A percentile compares a stretch with the other conserved stretches of the same genome.
phyloP scores from a whole-genome alignment of 2,797 vertebrate genomes.

The Lagorchestes hirsutus region DNA sequence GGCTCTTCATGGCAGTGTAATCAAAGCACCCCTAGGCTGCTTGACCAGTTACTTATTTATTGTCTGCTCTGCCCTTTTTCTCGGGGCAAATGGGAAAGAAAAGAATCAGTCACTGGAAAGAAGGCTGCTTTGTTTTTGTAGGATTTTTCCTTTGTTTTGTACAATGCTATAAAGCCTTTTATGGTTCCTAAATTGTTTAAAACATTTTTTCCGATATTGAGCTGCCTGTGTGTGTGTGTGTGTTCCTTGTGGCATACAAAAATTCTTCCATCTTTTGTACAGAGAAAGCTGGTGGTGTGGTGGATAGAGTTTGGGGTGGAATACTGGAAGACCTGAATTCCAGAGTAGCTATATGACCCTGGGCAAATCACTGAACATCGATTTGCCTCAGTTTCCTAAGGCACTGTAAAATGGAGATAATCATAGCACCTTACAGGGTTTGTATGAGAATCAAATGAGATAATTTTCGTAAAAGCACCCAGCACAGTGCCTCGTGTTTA shows the following conservation, averaged over 20 bases:
- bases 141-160: not conserved
- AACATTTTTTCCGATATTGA: not conserved
- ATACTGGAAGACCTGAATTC: not conserved
- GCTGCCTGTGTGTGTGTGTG: not conserved
- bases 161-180: not conserved
- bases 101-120: slow-evolving; percentile 58
- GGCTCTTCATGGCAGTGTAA: not conserved
- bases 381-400: not conserved
- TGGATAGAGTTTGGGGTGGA: not conserved
- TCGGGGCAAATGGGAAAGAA: slow-evolving; percentile 59
- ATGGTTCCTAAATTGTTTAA: not conserved
- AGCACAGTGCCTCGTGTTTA: not conserved
- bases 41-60: slow-evolving; percentile 73
- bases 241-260: not conserved
- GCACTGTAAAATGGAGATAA: not conserved
- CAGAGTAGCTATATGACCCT: not conserved
- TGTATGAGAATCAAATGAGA: not conserved
- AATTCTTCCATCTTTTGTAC: not conserved
- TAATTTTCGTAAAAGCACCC: not conserved
- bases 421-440: not conserved
- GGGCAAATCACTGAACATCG: not conserved
- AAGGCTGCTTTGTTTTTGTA: slow-evolving; percentile 34
- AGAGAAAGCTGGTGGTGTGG: not conserved
- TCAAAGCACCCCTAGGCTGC: slow-evolving; percentile 59
- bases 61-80: slow-evolving; percentile 69